Conservation (phyloP, 2,113 vertebrate genomes). For the Ursus arctos region DNA sequence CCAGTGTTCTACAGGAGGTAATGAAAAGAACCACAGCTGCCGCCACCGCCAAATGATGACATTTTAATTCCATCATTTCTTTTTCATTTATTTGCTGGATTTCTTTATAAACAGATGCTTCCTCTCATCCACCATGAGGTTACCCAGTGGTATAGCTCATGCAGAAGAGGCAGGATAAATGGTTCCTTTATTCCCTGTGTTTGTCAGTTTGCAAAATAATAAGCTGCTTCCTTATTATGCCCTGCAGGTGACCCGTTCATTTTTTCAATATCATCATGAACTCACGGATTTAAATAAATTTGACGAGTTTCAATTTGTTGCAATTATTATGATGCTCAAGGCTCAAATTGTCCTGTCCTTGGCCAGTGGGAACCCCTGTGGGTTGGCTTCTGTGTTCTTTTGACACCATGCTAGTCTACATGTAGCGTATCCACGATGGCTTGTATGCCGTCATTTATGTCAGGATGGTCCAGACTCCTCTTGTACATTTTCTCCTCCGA, state of each 20-base stretch:
- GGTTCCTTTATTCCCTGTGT: neutral
- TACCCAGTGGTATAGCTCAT: neutral
- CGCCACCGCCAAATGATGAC: neutral
- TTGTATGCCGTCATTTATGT: fast-evolving
- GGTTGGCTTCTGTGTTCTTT: neutral
- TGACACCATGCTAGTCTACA: fast-evolving
- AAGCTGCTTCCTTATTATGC: neutral
- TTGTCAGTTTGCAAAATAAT: neutral
- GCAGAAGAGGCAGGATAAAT: neutral
- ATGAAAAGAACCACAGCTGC: neutral
- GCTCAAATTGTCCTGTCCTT: neutral
- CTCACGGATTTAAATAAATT: neutral
- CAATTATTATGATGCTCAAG: neutral
- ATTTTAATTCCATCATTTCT: neutral
- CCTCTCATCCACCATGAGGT: neutral
- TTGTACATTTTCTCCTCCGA: neutral
- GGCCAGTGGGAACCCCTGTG: neutral
- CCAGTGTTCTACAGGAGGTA: neutral
- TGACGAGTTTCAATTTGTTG: neutral
- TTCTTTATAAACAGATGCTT: neutral
- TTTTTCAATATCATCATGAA: neutral
- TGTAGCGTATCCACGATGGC: neutral
- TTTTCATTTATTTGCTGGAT: conserved; percentile 26
- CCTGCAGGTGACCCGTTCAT: neutral
- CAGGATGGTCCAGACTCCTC: neutral